Percentiles rank a stretch among this genome's conserved stretches.
These are phyloP conservation scores for Chamaea fasciata DNA, from an alignment of 2,113 vertebrate genomes.

Conservation along the genomic window DNA sequence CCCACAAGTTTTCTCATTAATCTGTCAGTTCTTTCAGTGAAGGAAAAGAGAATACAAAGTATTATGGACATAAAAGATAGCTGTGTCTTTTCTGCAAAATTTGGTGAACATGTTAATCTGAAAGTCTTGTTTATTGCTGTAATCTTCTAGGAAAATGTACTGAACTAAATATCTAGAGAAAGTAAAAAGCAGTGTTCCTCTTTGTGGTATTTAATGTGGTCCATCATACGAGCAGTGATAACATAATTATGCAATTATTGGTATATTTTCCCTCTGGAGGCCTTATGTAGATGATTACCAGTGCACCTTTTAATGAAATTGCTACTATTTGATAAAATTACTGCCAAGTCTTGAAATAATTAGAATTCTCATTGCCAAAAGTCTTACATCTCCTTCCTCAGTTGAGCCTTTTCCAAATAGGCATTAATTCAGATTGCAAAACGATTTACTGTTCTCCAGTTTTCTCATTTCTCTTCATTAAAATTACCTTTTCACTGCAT, in stretches of 20 bases:
- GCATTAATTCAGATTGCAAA: slow-evolving; percentile 57
- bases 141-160: slow-evolving; percentile 52
- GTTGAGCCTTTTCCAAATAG: slow-evolving; percentile 54
- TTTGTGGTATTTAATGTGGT: slow-evolving; percentile 53
- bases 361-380: slow-evolving; percentile 66
- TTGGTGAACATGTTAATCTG: not conserved
- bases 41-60: not conserved
- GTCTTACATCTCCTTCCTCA: slow-evolving; percentile 58
- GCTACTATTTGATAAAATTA: slow-evolving; percentile 68
- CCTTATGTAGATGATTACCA: slow-evolving; percentile 46
- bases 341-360: slow-evolving; percentile 70
- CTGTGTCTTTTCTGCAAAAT: not conserved
- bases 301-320: slow-evolving; percentile 68
- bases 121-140: slow-evolving; percentile 39
- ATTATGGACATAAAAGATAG: not conserved
- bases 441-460: not conserved
- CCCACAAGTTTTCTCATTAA: not conserved
- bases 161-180: slow-evolving; percentile 26
- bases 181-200: slow-evolving; percentile 21
- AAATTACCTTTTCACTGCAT: slow-evolving; percentile 26
- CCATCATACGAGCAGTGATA: slow-evolving; percentile 52
- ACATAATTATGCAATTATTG: slow-evolving; percentile 68
- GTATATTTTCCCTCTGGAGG: slow-evolving; percentile 45
- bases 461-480: slow-evolving; percentile 28
- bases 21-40: not conserved